Percentiles rank a stretch among this genome's conserved stretches.
These are phyloP conservation scores for Cettia cetti DNA, from an alignment of 2,113 vertebrate genomes.

Conservation along the genomic window DNA sequence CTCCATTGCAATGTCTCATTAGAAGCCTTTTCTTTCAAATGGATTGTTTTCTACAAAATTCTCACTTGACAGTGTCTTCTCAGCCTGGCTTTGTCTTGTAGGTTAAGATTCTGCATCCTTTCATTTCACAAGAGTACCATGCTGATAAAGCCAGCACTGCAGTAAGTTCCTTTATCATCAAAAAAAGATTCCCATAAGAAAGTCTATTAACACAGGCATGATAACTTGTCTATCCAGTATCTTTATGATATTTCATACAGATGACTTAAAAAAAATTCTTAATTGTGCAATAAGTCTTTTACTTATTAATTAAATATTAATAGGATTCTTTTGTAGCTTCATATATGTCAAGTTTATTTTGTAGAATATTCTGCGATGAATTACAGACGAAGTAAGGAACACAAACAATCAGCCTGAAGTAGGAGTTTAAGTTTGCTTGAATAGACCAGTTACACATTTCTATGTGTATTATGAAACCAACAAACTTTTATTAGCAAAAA, in stretches of 20 bases:
- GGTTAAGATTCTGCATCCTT: not conserved
- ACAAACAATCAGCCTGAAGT: not conserved
- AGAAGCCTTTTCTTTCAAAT: not conserved
- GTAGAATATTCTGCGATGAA: not conserved
- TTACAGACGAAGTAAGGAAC: not conserved
- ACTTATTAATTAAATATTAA: not conserved
- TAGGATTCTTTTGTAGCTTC: not conserved
- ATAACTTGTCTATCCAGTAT: not conserved
- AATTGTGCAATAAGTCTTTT: not conserved
- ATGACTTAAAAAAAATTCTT: not conserved
- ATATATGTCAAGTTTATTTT: not conserved
- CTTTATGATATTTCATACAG: not conserved
- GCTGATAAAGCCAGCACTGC: not conserved
- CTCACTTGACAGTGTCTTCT: not conserved
- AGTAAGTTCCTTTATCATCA: not conserved
- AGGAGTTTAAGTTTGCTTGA: not conserved
- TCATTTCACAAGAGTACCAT: not conserved
- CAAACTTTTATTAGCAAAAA: slow-evolving; percentile 28
- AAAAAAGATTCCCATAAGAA: not conserved
- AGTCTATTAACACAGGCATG: not conserved
- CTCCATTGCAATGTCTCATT: not conserved
- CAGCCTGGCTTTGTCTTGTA: not conserved
- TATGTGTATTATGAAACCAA: not conserved
- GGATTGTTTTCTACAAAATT: not conserved
- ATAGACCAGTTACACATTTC: not conserved